Conservation (phyloP, 2,888 invertebrate species). For the Holacanthella duospinosa region DNA sequence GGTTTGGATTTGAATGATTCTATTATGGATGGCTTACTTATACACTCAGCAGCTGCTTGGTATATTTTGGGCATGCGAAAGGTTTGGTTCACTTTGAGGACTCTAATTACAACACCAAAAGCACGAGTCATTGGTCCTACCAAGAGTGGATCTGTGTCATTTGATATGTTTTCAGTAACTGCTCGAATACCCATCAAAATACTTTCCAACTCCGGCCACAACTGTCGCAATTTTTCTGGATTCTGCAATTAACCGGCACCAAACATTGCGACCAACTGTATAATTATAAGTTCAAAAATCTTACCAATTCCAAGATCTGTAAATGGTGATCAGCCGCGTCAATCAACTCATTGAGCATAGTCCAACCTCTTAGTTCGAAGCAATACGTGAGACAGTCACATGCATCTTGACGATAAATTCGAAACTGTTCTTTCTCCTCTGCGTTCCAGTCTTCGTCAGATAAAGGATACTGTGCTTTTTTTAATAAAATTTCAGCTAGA, state of each 20-base stretch:
- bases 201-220: constrained; percentile 32
- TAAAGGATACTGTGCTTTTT: constrained; percentile 29
- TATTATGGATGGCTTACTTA: constrained; percentile 22
- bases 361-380: constrained; percentile 33
- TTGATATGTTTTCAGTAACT: constrained; percentile 34
- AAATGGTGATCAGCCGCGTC: constrained; percentile 26
- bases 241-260: constrained; percentile 17
- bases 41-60: constrained; percentile 35
- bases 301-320: constrained; percentile 24
- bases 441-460: constrained; percentile 30
- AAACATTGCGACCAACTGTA: background rate
- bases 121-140: constrained; percentile 31
- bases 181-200: constrained; percentile 30
- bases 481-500: constrained; percentile 30
- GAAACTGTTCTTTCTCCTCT: constrained; percentile 33
- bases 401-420: constrained; percentile 35
- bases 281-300: background rate
- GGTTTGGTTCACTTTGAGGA: constrained; percentile 29
- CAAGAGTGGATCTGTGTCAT: constrained; percentile 33
- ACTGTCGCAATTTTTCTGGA: constrained; percentile 16
- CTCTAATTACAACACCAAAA: constrained; percentile 30
- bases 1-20: background rate
- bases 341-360: constrained; percentile 33
- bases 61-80: constrained; percentile 27
- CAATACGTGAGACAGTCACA: constrained; percentile 35